Evolutionary conservation across 2,888 invertebrate genomes (phyloP), one percentile per base, ranked within the genome.

Genomic region (Drosophila yooni): DNA sequence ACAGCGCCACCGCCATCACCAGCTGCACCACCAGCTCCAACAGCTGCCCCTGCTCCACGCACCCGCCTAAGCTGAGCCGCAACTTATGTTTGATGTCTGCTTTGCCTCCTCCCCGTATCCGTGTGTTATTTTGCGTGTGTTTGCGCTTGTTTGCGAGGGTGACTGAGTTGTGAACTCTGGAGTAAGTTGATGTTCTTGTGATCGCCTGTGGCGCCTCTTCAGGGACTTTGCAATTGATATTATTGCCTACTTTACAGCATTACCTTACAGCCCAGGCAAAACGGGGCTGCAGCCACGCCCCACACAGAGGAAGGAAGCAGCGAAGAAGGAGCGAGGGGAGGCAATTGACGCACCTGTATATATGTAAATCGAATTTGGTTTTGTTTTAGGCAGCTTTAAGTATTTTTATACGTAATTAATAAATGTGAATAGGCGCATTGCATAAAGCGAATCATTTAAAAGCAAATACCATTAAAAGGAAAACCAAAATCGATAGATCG

Each of bases 371-470:
- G 66, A 43, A 61, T 58, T 57, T 18, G 25, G 67, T 66, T 79
- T 71, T 70, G 79, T 70, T 79, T 77, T 78, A 64, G 68, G 61
- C 80, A 85, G 81, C 88, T 87, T 84, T 88, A 88, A 88, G 89
- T 88, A 90, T 88, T 88, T 88, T 88, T 90, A 89, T 88, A 88
- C 84, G 76, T 87, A 90, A 83, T 81, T 86, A 88, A 79, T 31
- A 40, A 43, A 43, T 57, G 86, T 79, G 48, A 64, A 58, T 62
- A 74, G 76, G 40, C 64, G 64, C 74, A 74, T 64, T 57, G 56
- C 46, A 70, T 38, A 53, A 13, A 43, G 50, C 56, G 43, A 36
- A 34, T 69, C 29, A 51, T 25, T 54, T 21, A 64, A 56, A 52
- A 31, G n/a, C 64, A 54, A 21, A 57, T 65, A 72, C 48, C 43